Evolutionary conservation across 2,797 vertebrate genomes (phyloP).

Genomic region (Parauchenoglanis ngamensis): DNA sequence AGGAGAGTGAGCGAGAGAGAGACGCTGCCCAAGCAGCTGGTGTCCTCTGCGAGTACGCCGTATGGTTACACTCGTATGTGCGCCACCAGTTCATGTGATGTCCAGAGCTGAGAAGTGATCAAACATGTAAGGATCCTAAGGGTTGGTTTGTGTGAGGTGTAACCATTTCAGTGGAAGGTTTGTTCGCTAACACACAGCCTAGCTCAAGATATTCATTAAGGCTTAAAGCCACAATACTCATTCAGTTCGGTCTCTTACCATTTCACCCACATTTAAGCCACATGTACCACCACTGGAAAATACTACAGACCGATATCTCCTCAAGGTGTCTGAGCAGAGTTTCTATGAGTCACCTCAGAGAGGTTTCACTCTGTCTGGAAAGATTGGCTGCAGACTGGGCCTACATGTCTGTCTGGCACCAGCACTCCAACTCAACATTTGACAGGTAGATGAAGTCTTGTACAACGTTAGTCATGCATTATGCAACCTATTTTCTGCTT

Average conservation of each 20-base stretch:
- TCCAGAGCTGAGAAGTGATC: neutral
- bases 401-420: constrained; percentile 43
- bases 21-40: neutral
- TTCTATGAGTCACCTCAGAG: constrained; percentile 43
- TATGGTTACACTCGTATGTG: neutral
- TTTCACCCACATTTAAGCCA: constrained; percentile 46
- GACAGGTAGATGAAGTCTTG: neutral
- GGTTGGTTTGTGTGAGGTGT: neutral
- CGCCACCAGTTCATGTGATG: neutral
- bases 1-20: neutral
- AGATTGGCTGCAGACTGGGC: constrained; percentile 36
- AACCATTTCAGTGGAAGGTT: neutral
- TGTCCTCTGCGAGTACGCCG: neutral
- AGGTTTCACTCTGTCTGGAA: constrained; percentile 49
- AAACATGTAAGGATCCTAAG: neutral
- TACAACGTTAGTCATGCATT: neutral
- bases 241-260: neutral
- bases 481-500: neutral
- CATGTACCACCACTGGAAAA: constrained; percentile 45
- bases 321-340: constrained; percentile 16
- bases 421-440: constrained; percentile 21
- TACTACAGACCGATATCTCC: constrained; percentile 34
- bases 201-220: neutral
- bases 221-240: constrained; percentile 3
- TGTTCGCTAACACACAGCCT: neutral